phyloP scores from a whole-genome alignment of 2,797 vertebrate genomes.

The Oophaga sylvatica region DNA sequence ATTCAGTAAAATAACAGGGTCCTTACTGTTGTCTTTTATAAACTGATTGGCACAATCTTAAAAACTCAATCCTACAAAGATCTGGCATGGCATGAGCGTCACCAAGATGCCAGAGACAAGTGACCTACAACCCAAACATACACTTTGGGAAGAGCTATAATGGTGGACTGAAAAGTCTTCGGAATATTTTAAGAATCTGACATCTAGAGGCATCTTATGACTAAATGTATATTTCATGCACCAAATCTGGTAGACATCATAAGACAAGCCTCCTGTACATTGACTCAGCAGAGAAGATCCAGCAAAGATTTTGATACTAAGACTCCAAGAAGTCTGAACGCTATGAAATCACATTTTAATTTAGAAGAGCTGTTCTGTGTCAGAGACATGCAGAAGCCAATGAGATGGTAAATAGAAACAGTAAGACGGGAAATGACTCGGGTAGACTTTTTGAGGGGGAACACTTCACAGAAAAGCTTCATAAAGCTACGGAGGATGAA shows the following conservation, averaged over 20 bases:
- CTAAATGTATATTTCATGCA: neutral
- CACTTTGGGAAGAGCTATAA: neutral
- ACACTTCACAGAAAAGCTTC: constrained; percentile 11
- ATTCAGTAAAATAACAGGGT: neutral
- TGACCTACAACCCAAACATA: neutral
- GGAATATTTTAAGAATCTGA: neutral
- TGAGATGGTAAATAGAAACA: constrained; percentile 13
- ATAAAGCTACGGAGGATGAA: constrained; percentile 7
- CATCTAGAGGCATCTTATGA: neutral
- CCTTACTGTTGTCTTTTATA: too few relatives aligned
- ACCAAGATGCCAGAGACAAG: neutral
- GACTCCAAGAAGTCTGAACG: neutral
- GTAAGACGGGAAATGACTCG: neutral
- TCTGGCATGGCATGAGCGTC: neutral
- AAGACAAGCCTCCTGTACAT: neutral
- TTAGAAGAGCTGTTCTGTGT: neutral
- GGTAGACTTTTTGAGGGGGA: neutral
- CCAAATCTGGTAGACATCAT: neutral
- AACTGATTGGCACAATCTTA: too few relatives aligned
- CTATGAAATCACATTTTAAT: neutral
- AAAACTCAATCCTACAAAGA: too few relatives aligned
- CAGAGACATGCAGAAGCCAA: neutral
- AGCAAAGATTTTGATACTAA: neutral
- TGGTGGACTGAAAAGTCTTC: neutral
- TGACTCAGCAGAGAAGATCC: neutral